Evolutionary conservation across 2,113 vertebrate species (phyloP).

Genomic region (Sardina pilchardus): DNA sequence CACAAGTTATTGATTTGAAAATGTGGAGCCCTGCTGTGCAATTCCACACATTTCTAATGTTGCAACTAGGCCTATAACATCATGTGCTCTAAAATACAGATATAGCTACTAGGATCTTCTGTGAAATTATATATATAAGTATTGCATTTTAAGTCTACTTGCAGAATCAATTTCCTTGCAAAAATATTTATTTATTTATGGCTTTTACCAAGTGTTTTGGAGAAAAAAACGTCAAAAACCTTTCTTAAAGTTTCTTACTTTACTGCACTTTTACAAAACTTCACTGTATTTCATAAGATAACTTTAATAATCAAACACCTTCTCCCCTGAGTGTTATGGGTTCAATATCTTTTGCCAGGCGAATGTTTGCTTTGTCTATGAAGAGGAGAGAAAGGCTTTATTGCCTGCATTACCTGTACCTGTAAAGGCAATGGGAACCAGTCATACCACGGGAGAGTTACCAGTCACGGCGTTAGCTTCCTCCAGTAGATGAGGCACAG

Average conservation of each 20-base stretch:
- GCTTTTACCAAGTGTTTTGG: no score
- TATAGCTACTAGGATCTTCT: neutral
- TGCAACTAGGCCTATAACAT: neutral
- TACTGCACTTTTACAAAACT: neutral
- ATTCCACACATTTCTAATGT: neutral
- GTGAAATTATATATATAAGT: neutral
- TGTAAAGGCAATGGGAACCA: no score
- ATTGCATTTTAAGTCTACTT: no score
- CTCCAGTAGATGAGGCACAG: neutral
- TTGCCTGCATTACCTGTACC: neutral
- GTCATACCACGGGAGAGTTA: neutral
- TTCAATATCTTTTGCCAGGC: neutral
- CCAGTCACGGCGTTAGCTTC: neutral
- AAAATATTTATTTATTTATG: neutral
- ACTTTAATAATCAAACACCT: neutral
- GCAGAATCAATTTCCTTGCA: neutral
- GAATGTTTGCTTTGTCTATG: neutral
- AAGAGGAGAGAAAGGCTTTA: neutral
- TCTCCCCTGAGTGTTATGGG: neutral
- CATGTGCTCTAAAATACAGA: neutral
- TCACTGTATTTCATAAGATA: neutral
- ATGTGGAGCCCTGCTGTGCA: constrained; percentile 8
- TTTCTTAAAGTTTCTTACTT: neutral
- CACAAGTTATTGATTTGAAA: constrained; percentile 16
- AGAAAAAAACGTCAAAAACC: no score